These are phyloP conservation scores for Pelecanus crispus DNA, from an alignment of 2,113 vertebrate species.

Conservation along the genomic window DNA sequence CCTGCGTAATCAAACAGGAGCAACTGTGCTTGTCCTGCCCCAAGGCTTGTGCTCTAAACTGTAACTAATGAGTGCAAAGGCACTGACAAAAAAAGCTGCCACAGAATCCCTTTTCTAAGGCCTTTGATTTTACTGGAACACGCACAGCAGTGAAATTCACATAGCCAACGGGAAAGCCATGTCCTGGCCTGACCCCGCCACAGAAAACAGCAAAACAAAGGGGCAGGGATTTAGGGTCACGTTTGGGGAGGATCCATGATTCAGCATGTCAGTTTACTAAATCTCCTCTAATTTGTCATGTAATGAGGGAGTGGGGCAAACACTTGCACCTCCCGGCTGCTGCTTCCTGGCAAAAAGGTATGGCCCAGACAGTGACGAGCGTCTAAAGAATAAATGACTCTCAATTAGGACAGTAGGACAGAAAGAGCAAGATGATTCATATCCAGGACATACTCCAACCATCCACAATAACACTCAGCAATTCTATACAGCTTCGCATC, in stretches of 20 bases:
- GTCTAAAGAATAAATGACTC: conserved; percentile 28
- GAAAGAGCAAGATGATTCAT: conserved; percentile 58
- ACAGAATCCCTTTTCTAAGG: conserved; percentile 28
- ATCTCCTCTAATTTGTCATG: not conserved
- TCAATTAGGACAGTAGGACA: conserved; percentile 64
- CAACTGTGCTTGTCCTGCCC: not conserved
- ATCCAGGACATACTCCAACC: conserved; percentile 2
- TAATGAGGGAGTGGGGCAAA: not conserved
- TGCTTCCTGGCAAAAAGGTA: not conserved
- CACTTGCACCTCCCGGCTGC: conserved; percentile 6
- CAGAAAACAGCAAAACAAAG: not conserved
- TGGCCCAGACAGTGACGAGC: not conserved
- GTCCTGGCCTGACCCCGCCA: conserved; percentile 5
- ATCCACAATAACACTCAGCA: not conserved
- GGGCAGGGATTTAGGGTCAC: not conserved
- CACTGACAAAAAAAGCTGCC: not conserved
- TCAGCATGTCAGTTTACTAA: conserved; percentile 15
- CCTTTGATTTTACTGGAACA: conserved; percentile 36
- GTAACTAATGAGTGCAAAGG: not conserved
- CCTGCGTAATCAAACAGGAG: not conserved
- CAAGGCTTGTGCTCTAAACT: not conserved
- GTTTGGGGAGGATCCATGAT: conserved; percentile 22
- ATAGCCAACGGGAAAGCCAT: not conserved
- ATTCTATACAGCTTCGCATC: not conserved
- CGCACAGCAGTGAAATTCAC: conserved; percentile 22